A percentile compares a stretch with the other conserved stretches of the same genome.
These are phyloP conservation scores for Epinotia ramella DNA, from an alignment of 2,888 invertebrate species.

Conservation along the genomic window DNA sequence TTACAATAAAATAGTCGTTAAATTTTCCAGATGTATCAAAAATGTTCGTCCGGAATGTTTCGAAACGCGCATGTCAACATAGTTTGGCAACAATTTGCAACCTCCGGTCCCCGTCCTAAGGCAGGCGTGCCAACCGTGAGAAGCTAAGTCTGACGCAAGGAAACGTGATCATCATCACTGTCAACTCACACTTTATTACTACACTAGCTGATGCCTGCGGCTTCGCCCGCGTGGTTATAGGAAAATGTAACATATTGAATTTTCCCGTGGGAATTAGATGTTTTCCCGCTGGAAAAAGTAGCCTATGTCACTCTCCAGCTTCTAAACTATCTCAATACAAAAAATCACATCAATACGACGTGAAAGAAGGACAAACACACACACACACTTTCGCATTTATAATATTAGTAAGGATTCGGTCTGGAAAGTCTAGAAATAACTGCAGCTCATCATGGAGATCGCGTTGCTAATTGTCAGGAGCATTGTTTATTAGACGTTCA, in stretches of 20 bases:
- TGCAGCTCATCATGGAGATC: slow-evolving; percentile 17
- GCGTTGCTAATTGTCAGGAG: slow-evolving; percentile 29
- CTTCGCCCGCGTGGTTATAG: too few species aligned
- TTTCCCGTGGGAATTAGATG: too few species aligned
- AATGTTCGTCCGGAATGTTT: neutral
- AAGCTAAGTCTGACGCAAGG: slow-evolving; percentile 66
- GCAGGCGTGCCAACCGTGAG: slow-evolving; percentile 68
- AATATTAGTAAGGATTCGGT: too few species aligned
- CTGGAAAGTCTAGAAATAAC: neutral
- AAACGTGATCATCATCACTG: slow-evolving; percentile 56
- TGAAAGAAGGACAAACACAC: too few species aligned
- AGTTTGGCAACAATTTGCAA: slow-evolving; percentile 69
- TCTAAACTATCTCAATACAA: too few species aligned
- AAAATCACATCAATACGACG: too few species aligned
- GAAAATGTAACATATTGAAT: too few species aligned
- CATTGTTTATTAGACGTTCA: slow-evolving; percentile 28
- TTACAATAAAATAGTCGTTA: slow-evolving; percentile 2
- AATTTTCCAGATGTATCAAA: neutral
- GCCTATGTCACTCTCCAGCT: too few species aligned
- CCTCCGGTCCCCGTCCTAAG: slow-evolving; percentile 67
- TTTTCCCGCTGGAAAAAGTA: too few species aligned
- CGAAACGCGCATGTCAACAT: slow-evolving; percentile 51
- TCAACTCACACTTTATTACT: slow-evolving; percentile 7
- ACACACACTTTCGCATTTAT: too few species aligned
- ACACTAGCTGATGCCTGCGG: too few species aligned